phyloP scores from a whole-genome alignment of 2,797 vertebrate genomes.

The Enteromius argenteus region DNA sequence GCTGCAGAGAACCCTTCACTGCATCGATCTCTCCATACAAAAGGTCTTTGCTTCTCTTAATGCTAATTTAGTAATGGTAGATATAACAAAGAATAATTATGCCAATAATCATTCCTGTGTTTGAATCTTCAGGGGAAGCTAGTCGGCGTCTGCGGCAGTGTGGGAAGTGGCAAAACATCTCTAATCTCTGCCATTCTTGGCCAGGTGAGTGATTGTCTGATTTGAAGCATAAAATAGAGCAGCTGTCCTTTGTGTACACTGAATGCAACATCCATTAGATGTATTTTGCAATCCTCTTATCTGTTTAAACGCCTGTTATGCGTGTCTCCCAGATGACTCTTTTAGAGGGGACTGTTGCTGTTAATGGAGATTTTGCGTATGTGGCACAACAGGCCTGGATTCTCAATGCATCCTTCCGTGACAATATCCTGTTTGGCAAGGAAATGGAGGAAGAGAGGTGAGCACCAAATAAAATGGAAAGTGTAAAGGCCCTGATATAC shows the following conservation, averaged over 20 bases:
- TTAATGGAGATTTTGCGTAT: slow-evolving; percentile 88
- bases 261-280: neutral
- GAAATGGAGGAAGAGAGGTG: slow-evolving; percentile 91
- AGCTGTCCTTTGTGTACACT: neutral
- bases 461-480: slow-evolving; percentile 17
- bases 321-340: slow-evolving; percentile 84
- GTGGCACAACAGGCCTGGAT: slow-evolving; percentile 95
- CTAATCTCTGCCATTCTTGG: slow-evolving; percentile 90
- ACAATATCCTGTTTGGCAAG: slow-evolving; percentile 94
- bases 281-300: neutral
- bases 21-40: slow-evolving; percentile 84
- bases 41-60: slow-evolving; percentile 74
- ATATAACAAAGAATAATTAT: neutral
- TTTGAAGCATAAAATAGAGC: neutral
- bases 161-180: slow-evolving; percentile 93
- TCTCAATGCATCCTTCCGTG: slow-evolving; percentile 87
- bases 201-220: slow-evolving; percentile 80
- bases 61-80: neutral
- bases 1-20: slow-evolving; percentile 87
- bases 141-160: slow-evolving; percentile 91
- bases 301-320: neutral
- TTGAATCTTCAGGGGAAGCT: slow-evolving; percentile 81
- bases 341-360: slow-evolving; percentile 86
- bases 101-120: neutral
- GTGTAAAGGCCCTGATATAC: neutral